Conservation (phyloP, 2,888 invertebrate species). For the Dryomyza anilis region DNA sequence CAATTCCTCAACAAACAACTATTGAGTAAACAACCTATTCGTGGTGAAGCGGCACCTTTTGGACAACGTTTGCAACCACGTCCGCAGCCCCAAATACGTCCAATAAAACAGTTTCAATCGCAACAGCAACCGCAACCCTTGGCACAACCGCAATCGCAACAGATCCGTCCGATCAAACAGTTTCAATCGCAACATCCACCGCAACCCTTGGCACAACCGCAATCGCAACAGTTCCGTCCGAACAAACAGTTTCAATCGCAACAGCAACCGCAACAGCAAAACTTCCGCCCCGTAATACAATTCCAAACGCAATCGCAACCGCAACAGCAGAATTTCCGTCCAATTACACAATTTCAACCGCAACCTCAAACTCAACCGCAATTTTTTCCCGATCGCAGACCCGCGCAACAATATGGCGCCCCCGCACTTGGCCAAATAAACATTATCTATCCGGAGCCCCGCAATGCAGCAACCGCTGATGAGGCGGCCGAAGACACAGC, state of each 20-base stretch:
- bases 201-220: constrained; percentile 15
- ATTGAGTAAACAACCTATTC: constrained; percentile 7
- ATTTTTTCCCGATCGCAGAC: constrained; percentile 18
- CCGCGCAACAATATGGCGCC: constrained; percentile 44
- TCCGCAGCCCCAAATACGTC: constrained; percentile 4
- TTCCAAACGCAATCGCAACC: constrained; percentile 13
- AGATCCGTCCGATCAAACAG: not conserved
- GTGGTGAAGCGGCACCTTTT: constrained; percentile 5
- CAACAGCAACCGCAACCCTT: constrained; percentile 17
- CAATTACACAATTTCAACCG: constrained; percentile 13
- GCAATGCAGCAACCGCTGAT: constrained; percentile 27
- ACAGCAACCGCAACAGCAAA: constrained; percentile 14
- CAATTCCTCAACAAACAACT: constrained; percentile 34
- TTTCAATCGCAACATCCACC: constrained; percentile 10
- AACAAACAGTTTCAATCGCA: constrained; percentile 7
- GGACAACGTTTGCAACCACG: constrained; percentile 21
- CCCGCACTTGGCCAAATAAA: constrained; percentile 37
- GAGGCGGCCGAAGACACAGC: constrained; percentile 29
- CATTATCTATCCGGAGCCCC: constrained; percentile 44
- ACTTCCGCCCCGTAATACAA: not conserved
- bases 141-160: constrained; percentile 12
- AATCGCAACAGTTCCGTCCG: constrained; percentile 7
- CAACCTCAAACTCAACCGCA: constrained; percentile 19
- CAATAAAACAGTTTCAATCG: not conserved
- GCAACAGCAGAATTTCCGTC: constrained; percentile 28